phyloP scores from a whole-genome alignment of 2,888 invertebrate species.

The Petrophora chlorosata region DNA sequence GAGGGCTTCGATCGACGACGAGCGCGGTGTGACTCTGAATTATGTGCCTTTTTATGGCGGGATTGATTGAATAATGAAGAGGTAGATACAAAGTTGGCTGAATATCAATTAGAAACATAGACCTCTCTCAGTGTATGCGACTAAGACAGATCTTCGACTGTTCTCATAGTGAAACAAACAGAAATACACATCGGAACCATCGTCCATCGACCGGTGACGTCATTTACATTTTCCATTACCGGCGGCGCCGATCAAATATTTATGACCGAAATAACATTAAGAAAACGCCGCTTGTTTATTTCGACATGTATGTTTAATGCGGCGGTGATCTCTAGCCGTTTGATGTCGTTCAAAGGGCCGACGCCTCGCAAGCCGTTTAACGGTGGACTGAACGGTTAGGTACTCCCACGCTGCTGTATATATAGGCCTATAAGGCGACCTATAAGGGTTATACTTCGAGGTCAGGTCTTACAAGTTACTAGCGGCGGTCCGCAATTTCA shows the following conservation, averaged over 20 bases:
- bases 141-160: too few relatives aligned
- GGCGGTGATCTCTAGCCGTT: conserved; percentile 67
- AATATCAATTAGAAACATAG: too few relatives aligned
- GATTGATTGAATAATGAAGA: conserved; percentile 15
- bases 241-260: conserved; percentile 67
- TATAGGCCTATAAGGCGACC: background rate
- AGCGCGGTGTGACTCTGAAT: conserved; percentile 16
- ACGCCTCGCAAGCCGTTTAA: conserved; percentile 63
- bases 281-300: conserved; percentile 66
- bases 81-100: too few relatives aligned
- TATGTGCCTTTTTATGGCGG: background rate
- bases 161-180: too few relatives aligned
- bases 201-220: conserved; percentile 44
- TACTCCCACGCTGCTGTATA: too few relatives aligned
- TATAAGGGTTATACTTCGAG: too few relatives aligned
- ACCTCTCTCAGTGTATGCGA: too few relatives aligned
- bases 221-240: conserved; percentile 75
- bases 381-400: too few relatives aligned
- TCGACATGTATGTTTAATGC: conserved; percentile 75
- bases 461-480: too few relatives aligned
- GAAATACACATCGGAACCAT: conserved; percentile 36
- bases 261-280: conserved; percentile 74
- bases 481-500: too few relatives aligned
- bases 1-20: conserved; percentile 28
- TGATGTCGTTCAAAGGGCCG: conserved; percentile 66